These are phyloP conservation scores for Chironex yamaguchii DNA, from an alignment of 30 jellyfish, hydroid and myxozoan genomes.

Conservation along the genomic window DNA sequence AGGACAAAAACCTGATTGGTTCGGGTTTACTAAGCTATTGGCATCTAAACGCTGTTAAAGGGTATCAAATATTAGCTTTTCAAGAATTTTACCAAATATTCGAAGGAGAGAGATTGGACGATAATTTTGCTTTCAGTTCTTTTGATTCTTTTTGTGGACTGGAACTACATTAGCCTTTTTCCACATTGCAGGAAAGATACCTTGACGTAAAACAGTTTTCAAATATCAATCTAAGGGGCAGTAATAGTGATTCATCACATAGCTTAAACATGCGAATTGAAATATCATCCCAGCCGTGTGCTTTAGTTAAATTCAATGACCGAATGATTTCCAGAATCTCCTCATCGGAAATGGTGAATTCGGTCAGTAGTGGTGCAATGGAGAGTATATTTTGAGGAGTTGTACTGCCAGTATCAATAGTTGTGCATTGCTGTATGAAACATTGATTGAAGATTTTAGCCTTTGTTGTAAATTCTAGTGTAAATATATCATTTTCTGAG, in stretches of 20 bases:
- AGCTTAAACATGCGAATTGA: constrained; percentile 54
- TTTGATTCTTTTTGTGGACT: constrained; percentile 50
- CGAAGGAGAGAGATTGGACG: constrained; percentile 67
- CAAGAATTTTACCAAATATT: constrained; percentile 67
- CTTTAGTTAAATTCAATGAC: constrained; percentile 41
- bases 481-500: constrained; percentile 3
- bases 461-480: constrained; percentile 20
- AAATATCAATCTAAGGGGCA: constrained; percentile 26
- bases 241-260: constrained; percentile 32
- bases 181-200: constrained; percentile 24
- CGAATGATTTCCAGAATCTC: constrained; percentile 14
- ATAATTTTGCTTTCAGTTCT: constrained; percentile 19
- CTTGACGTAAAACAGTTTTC: constrained; percentile 2
- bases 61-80: constrained; percentile 22
- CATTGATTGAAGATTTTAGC: constrained; percentile 10
- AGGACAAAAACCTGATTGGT: not conserved
- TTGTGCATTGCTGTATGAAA: constrained; percentile 16
- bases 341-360: constrained; percentile 55
- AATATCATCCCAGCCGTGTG: constrained; percentile 73
- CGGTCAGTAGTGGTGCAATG: constrained; percentile 13
- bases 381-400: not conserved
- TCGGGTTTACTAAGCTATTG: not conserved
- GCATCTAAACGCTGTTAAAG: not conserved
- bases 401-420: constrained; percentile 36
- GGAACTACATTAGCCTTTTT: constrained; percentile 69